A percentile compares a stretch with the other conserved stretches of the same genome.
phyloP scores from a whole-genome alignment of 2,888 invertebrate species.

The Apoderus coryli region DNA sequence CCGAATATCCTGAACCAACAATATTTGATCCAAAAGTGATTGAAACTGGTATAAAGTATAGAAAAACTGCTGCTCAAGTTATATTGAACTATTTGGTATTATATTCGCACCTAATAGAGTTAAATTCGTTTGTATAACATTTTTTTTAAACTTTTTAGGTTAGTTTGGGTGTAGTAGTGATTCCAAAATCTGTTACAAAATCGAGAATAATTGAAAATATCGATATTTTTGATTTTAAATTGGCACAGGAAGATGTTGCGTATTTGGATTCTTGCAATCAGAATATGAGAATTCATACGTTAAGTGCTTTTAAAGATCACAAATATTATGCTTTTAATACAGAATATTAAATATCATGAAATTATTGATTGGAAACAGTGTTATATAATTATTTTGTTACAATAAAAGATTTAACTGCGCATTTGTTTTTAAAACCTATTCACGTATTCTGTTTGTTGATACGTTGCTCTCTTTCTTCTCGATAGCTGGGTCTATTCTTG shows the following conservation, averaged over 20 bases:
- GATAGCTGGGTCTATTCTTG: too few species aligned
- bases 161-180: constrained; percentile 36
- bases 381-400: too few species aligned
- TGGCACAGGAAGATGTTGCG: constrained; percentile 50
- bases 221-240: constrained; percentile 59
- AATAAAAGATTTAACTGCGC: too few species aligned
- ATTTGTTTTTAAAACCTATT: too few species aligned
- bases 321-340: constrained; percentile 30
- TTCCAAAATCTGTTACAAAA: constrained; percentile 72
- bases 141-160: constrained; percentile 18
- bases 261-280: constrained; percentile 56
- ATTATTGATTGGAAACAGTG: too few species aligned
- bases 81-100: constrained; percentile 47
- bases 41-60: constrained; percentile 42
- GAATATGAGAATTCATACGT: constrained; percentile 42
- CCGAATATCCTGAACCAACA: constrained; percentile 37
- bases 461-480: too few species aligned
- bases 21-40: constrained; percentile 39
- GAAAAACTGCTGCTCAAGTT: constrained; percentile 49
- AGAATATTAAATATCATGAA: constrained; percentile 24
- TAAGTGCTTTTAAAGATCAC: constrained; percentile 25
- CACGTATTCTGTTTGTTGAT: too few species aligned
- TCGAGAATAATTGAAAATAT: constrained; percentile 55
- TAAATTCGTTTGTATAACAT: not conserved
- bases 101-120: constrained; percentile 2